A percentile compares a stretch with the other conserved stretches of the same genome.
phyloP scores from a whole-genome alignment of 2,888 invertebrate genomes.

The Drosophila atripex region DNA sequence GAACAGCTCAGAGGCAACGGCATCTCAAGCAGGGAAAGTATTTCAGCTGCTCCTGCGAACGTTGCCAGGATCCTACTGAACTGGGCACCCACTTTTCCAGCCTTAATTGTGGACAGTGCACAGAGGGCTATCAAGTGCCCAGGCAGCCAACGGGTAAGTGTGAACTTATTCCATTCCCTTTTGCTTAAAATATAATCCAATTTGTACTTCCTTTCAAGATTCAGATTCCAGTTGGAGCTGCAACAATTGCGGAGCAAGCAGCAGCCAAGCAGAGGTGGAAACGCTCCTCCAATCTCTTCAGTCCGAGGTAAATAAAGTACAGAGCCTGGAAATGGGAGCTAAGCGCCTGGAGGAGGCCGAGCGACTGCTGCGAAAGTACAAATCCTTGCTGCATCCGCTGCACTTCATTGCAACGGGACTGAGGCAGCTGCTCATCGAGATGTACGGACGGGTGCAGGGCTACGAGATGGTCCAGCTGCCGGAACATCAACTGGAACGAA shows the following conservation, averaged over 20 bases:
- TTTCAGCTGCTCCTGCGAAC: slow-evolving; percentile 90
- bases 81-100: slow-evolving; percentile 91
- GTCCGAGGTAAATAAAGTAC: slow-evolving; percentile 87
- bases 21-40: slow-evolving; percentile 90
- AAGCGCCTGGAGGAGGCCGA: slow-evolving; percentile 88
- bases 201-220: slow-evolving; percentile 49
- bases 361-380: slow-evolving; percentile 87
- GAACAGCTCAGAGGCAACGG: slow-evolving; percentile 89
- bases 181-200: not conserved
- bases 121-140: slow-evolving; percentile 88
- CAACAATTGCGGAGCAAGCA: slow-evolving; percentile 87
- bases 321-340: slow-evolving; percentile 86
- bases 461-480: slow-evolving; percentile 89
- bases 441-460: slow-evolving; percentile 91
- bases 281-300: slow-evolving; percentile 88
- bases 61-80: slow-evolving; percentile 92
- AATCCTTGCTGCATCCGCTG: slow-evolving; percentile 89
- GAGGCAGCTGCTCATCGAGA: slow-evolving; percentile 89
- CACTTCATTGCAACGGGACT: slow-evolving; percentile 89
- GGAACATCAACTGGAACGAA: slow-evolving; percentile 89
- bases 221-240: slow-evolving; percentile 80
- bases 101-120: slow-evolving; percentile 91
- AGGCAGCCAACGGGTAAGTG: slow-evolving; percentile 88
- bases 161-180: not conserved
- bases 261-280: slow-evolving; percentile 86